Conservation (phyloP, 2,797 vertebrate species). For the Amblyopsis hoosieri region DNA sequence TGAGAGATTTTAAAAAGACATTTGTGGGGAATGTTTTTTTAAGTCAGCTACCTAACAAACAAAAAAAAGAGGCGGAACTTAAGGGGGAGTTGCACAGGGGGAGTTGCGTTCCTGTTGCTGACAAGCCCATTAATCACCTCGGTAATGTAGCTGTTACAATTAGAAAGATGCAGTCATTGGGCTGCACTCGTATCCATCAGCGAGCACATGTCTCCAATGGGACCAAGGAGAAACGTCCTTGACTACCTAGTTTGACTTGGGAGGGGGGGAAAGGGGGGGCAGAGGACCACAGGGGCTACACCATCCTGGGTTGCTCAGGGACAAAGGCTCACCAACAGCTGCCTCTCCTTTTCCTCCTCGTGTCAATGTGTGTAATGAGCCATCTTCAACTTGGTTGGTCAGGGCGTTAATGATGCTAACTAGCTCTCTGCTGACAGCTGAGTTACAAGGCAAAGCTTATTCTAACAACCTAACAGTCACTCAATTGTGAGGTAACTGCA, state of each 20-base stretch:
- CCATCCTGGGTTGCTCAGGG: too few relatives aligned
- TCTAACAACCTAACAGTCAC: too few relatives aligned
- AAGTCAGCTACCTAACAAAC: background rate
- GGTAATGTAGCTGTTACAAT: constrained; percentile 87
- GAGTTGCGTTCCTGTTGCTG: constrained; percentile 71
- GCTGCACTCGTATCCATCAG: constrained; percentile 84
- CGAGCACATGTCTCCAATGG: constrained; percentile 56
- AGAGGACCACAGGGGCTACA: too few relatives aligned
- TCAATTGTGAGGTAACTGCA: too few relatives aligned
- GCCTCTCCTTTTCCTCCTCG: constrained; percentile 61
- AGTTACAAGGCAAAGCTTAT: background rate
- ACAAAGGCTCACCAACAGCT: too few relatives aligned
- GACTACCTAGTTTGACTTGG: too few relatives aligned
- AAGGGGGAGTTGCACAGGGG: constrained; percentile 72
- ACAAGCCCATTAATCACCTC: constrained; percentile 92
- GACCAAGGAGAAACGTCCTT: too few relatives aligned
- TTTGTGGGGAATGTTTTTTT: background rate
- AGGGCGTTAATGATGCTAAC: constrained; percentile 57
- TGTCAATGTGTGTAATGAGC: constrained; percentile 77
- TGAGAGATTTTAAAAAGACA: constrained; percentile 70
- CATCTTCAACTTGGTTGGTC: constrained; percentile 50
- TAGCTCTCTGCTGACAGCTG: constrained; percentile 43
- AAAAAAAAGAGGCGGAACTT: constrained; percentile 34
- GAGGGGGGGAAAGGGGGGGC: too few relatives aligned
- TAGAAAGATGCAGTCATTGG: constrained; percentile 85